Conservation (phyloP, 2,797 vertebrate genomes). For the Cossypha heuglini region DNA sequence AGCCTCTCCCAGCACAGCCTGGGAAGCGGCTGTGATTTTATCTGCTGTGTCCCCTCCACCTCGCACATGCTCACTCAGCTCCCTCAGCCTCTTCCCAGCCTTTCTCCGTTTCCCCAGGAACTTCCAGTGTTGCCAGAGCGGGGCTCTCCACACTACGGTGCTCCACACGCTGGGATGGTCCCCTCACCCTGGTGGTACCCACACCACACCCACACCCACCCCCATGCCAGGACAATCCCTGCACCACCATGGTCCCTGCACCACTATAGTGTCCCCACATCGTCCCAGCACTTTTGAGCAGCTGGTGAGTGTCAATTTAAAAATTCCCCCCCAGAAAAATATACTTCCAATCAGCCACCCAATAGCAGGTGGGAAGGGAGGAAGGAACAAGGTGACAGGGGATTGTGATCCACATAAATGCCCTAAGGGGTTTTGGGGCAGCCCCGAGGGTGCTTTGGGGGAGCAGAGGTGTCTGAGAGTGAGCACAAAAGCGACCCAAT, state of each 20-base stretch:
- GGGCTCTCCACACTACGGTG: fast-evolving
- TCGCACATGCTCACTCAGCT: neutral
- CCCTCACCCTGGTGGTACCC: fast-evolving
- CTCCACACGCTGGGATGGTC: fast-evolving
- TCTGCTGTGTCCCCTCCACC: neutral
- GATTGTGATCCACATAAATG: fast-evolving
- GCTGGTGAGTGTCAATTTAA: neutral
- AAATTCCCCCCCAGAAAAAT: neutral
- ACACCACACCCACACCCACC: fast-evolving
- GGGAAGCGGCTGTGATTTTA: neutral
- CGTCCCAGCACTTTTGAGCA: fast-evolving
- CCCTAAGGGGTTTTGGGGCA: neutral
- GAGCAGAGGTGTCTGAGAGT: neutral
- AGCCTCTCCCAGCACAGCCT: slow-evolving; percentile 39
- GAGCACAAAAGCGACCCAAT: neutral
- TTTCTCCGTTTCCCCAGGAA: neutral
- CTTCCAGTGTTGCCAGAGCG: fast-evolving
- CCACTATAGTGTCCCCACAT: fast-evolving
- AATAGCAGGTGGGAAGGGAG: neutral
- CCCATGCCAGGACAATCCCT: fast-evolving
- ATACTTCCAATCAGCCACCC: neutral
- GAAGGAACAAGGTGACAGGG: neutral
- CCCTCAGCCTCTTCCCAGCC: neutral
- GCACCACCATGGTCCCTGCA: fast-evolving
- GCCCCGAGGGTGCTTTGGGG: fast-evolving